Conservation (phyloP, 1,140 invertebrate species). For the Drosophila seguyi region DNA sequence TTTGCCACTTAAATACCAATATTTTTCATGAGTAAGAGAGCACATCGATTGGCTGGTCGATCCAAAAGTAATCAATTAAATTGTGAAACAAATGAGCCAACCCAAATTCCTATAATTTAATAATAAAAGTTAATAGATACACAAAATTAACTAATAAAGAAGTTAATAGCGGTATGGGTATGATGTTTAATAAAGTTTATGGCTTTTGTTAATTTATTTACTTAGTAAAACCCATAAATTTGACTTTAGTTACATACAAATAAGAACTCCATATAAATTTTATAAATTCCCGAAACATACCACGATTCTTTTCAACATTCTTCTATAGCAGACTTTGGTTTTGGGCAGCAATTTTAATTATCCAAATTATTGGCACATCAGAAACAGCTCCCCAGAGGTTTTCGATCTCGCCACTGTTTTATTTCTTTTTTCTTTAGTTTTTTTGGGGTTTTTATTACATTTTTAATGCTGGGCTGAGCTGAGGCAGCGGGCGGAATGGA, state of each 20-base stretch:
- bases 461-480: conserved; percentile 22
- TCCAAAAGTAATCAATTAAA: conserved; percentile 8
- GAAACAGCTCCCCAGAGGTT: conserved; percentile 15
- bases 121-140: conserved; percentile 9
- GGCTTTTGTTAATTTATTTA: conserved; percentile 2
- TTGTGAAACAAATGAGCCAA: conserved; percentile 8
- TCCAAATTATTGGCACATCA: conserved; percentile 42
- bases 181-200: neutral
- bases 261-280: neutral
- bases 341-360: conserved; percentile 44
- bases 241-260: neutral
- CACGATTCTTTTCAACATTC: neutral
- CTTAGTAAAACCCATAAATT: too few relatives aligned
- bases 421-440: conserved; percentile 11
- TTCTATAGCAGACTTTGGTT: neutral
- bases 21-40: neutral
- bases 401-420: conserved; percentile 1
- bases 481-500: conserved; percentile 15
- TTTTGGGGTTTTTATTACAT: conserved; percentile 15
- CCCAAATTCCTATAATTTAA: conserved; percentile 1
- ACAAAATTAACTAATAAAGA: conserved; percentile 6
- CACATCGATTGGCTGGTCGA: neutral
- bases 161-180: neutral
- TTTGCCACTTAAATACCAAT: neutral
- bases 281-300: neutral